Percentiles rank a stretch among this genome's conserved stretches.
phyloP scores from a whole-genome alignment of 2,888 invertebrate species.

The Lagria hirta region DNA sequence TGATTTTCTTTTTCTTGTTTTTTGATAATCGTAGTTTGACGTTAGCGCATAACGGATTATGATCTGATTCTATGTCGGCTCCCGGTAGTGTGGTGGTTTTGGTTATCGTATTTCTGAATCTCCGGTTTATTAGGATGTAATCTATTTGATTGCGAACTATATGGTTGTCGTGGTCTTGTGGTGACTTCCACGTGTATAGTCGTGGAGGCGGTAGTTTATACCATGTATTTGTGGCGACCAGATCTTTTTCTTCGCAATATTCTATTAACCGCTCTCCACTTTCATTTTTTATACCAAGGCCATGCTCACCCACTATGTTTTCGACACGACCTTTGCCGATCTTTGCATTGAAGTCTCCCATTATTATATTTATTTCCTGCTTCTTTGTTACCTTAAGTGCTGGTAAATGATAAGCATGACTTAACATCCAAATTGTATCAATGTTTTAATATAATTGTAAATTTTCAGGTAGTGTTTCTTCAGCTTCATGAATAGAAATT shows the following conservation, averaged over 20 bases:
- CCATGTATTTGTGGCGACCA: conserved; percentile 33
- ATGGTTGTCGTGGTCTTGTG: conserved; percentile 24
- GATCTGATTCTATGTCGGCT: conserved; percentile 30
- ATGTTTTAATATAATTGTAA: too few species aligned
- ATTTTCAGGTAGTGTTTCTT: too few species aligned
- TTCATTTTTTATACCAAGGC: conserved; percentile 31
- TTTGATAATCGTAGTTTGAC: conserved; percentile 11
- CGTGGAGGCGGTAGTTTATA: conserved; percentile 31
- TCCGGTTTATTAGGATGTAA: conserved; percentile 30
- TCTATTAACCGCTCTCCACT: conserved; percentile 30
- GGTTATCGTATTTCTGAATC: conserved; percentile 27
- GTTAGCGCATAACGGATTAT: conserved; percentile 27
- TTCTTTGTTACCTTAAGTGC: too few species aligned
- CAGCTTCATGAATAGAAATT: conserved; percentile 28
- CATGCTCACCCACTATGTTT: conserved; percentile 23
- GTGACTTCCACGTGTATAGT: conserved; percentile 34
- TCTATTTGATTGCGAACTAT: conserved; percentile 36
- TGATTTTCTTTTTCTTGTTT: too few species aligned
- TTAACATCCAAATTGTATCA: conserved; percentile 18
- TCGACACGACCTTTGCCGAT: conserved; percentile 22
- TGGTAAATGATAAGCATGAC: conserved; percentile 19
- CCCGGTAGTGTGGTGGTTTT: conserved; percentile 31
- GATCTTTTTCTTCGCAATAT: conserved; percentile 30
- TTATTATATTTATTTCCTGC: too few species aligned
- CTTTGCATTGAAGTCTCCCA: too few species aligned